These are phyloP conservation scores for Microchrysa polita DNA, from an alignment of 2,888 invertebrate genomes.

Conservation along the genomic window DNA sequence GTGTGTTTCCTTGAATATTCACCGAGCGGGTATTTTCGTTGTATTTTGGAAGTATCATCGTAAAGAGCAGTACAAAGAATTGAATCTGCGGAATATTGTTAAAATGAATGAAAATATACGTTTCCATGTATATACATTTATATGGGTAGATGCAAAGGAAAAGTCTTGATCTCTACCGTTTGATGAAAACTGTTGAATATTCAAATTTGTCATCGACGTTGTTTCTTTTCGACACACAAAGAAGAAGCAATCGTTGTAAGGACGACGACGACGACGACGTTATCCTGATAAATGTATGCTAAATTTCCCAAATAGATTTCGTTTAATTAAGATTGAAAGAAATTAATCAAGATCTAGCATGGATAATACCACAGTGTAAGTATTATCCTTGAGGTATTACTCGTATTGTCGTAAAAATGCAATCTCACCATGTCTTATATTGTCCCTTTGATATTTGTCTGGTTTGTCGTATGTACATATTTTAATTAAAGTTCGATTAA, in stretches of 20 bases:
- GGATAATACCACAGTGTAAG: background rate
- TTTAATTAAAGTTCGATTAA: too few species aligned
- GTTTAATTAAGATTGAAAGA: constrained; percentile 34
- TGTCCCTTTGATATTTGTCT: background rate
- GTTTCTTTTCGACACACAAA: background rate
- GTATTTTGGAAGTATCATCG: background rate
- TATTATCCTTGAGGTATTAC: background rate
- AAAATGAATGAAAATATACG: too few species aligned
- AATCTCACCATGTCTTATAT: background rate
- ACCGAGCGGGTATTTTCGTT: background rate
- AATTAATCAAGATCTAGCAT: constrained; percentile 30
- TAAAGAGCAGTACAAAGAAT: background rate
- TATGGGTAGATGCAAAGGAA: background rate
- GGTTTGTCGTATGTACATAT: background rate
- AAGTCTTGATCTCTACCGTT: constrained; percentile 27
- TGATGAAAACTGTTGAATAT: constrained; percentile 37
- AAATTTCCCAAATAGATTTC: constrained; percentile 17
- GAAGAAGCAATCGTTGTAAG: too few species aligned
- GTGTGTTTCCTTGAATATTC: background rate
- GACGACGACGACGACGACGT: too few species aligned
- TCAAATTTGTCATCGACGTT: constrained; percentile 11
- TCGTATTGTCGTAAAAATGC: background rate
- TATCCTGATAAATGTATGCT: background rate
- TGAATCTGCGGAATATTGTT: background rate
- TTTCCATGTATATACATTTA: too few species aligned